Evolutionary conservation across 2,113 vertebrate species (phyloP).

Genomic region (Rhombomys opimus): DNA sequence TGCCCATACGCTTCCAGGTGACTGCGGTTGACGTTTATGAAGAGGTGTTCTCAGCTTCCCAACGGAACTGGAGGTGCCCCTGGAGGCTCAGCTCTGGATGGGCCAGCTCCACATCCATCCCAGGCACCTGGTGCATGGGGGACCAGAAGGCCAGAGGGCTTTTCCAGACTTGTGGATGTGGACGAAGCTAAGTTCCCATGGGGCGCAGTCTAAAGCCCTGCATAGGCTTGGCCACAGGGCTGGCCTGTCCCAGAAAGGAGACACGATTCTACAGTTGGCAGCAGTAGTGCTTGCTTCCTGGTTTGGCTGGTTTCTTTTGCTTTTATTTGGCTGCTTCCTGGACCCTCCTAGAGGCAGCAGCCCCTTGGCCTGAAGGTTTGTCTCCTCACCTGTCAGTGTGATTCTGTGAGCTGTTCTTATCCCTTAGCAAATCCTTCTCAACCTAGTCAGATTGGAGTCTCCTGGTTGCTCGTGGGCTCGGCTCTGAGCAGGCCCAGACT

Average conservation of each 20-base stretch:
- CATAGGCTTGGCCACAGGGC: neutral
- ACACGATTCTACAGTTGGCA: neutral
- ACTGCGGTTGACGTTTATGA: neutral
- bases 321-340: neutral
- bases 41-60: neutral
- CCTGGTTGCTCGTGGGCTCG: neutral
- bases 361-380: neutral
- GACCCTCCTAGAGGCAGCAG: neutral
- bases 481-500: neutral
- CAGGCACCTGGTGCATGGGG: neutral
- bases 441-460: neutral
- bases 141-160: neutral
- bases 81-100: neutral
- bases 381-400: neutral
- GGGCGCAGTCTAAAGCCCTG: neutral
- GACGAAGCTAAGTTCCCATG: neutral
- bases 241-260: neutral
- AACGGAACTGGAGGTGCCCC: neutral
- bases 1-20: neutral
- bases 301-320: neutral
- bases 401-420: neutral
- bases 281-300: neutral
- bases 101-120: neutral
- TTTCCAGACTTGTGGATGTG: neutral
- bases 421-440: constrained; percentile 5